Evolutionary conservation across 1,140 invertebrate genomes (phyloP).

Genomic region (Drosophila azteca): DNA sequence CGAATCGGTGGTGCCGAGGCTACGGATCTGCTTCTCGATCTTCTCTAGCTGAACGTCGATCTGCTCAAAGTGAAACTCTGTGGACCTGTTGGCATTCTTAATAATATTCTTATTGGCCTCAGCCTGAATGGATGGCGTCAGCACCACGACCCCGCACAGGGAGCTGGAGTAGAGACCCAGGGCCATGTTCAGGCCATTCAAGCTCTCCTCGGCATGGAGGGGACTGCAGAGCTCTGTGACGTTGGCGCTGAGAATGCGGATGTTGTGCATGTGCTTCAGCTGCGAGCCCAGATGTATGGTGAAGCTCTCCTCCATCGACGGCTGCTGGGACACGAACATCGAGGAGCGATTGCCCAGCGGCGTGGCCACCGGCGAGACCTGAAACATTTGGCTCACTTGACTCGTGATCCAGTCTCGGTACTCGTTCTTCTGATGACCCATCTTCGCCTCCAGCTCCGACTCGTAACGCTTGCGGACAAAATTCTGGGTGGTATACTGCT

Average conservation of each 20-base stretch:
- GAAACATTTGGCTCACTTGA: slow-evolving; percentile 77
- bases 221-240: slow-evolving; percentile 92
- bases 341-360: slow-evolving; percentile 83
- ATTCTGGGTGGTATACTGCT: slow-evolving; percentile 87
- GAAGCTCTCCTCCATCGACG: slow-evolving; percentile 95
- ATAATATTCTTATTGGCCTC: slow-evolving; percentile 78
- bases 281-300: slow-evolving; percentile 98
- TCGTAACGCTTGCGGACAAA: slow-evolving; percentile 91
- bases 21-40: slow-evolving; percentile 86
- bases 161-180: slow-evolving; percentile 96
- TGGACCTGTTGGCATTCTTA: slow-evolving; percentile 81
- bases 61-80: slow-evolving; percentile 83
- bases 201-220: slow-evolving; percentile 85
- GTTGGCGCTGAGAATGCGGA: slow-evolving; percentile 94
- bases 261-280: slow-evolving; percentile 99
- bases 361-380: slow-evolving; percentile 69
- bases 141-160: slow-evolving; percentile 93
- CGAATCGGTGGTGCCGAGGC: slow-evolving; percentile 71
- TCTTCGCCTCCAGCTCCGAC: slow-evolving; percentile 89
- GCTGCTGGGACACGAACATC: slow-evolving; percentile 81
- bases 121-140: slow-evolving; percentile 88
- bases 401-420: slow-evolving; percentile 91
- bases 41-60: slow-evolving; percentile 92
- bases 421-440: slow-evolving; percentile 91
- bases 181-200: slow-evolving; percentile 91